A percentile compares a stretch with the other conserved stretches of the same genome.
phyloP scores from a whole-genome alignment of 64 coral and sea anemone genomes.

The Stylophora pistillata region DNA sequence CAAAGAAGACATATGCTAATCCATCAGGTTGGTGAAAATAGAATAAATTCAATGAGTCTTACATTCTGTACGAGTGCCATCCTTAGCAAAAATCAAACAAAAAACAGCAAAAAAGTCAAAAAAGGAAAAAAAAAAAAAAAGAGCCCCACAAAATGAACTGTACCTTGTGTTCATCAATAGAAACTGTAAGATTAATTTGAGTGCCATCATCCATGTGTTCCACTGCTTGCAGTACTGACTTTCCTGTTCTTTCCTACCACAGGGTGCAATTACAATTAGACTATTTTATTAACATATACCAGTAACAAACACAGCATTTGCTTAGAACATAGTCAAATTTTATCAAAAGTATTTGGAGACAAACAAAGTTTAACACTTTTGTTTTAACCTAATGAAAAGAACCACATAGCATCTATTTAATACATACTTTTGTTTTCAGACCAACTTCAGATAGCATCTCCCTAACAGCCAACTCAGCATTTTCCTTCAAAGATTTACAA shows the following conservation, averaged over 20 bases:
- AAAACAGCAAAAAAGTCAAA: not conserved
- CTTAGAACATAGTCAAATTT: too few relatives aligned
- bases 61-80: too few relatives aligned
- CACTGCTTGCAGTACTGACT: slow-evolving; percentile 39
- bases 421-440: slow-evolving; percentile 52
- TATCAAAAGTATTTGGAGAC: too few relatives aligned
- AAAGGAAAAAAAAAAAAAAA: not conserved
- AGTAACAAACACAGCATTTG: too few relatives aligned
- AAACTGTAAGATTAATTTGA: slow-evolving; percentile 72
- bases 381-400: not conserved
- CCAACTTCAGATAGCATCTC: slow-evolving; percentile 83
- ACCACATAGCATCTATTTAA: too few relatives aligned
- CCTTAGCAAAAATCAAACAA: not conserved
- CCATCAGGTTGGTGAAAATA: too few relatives aligned
- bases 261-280: too few relatives aligned
- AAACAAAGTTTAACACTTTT: not conserved
- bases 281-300: too few relatives aligned
- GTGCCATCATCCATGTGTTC: slow-evolving; percentile 91
- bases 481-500: slow-evolving; percentile 41
- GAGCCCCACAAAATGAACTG: not conserved
- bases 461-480: slow-evolving; percentile 87
- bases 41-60: too few relatives aligned
- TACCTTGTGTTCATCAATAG: slow-evolving; percentile 72
- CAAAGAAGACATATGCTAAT: too few relatives aligned
- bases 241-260: slow-evolving; percentile 67